Conservation (phyloP, 2,888 invertebrate species). For the Horisme vitalbata region DNA sequence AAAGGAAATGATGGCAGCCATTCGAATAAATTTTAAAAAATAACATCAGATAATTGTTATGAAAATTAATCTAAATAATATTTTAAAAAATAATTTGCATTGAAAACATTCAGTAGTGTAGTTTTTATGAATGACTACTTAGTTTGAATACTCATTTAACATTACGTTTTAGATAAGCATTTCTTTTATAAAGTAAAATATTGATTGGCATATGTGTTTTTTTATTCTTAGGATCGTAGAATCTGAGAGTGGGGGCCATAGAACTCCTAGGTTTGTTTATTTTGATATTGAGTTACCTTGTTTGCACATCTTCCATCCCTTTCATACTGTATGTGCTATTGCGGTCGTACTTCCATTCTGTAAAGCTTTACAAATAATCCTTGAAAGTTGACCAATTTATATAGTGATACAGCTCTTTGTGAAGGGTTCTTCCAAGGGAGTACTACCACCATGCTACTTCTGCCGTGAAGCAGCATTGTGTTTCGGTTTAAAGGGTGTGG, state of each 20-base stretch:
- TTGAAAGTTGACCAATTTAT: not conserved
- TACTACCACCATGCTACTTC: no score
- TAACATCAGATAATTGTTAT: no score
- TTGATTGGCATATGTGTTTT: conserved; percentile 54
- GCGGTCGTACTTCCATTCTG: conserved; percentile 41
- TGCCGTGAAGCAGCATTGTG: no score
- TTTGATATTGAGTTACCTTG: conserved; percentile 76
- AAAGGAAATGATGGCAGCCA: no score
- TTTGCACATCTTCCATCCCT: conserved; percentile 62
- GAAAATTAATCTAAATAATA: no score
- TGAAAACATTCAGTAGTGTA: no score
- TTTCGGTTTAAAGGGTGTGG: no score
- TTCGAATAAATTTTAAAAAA: no score
- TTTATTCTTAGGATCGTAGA: conserved; percentile 85
- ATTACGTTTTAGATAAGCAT: not conserved
- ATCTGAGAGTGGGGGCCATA: conserved; percentile 87
- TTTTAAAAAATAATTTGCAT: no score
- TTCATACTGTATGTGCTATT: conserved; percentile 41
- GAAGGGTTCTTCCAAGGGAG: no score
- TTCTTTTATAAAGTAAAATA: conserved; percentile 10
- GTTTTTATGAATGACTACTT: not conserved
- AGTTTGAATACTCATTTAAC: not conserved
- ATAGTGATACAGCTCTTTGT: no score
- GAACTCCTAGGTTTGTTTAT: conserved; percentile 86
- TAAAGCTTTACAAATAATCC: conserved; percentile 5